A percentile compares a stretch with the other conserved stretches of the same genome.
phyloP scores from a whole-genome alignment of 2,113 vertebrate species.

The Centrocercus urophasianus region DNA sequence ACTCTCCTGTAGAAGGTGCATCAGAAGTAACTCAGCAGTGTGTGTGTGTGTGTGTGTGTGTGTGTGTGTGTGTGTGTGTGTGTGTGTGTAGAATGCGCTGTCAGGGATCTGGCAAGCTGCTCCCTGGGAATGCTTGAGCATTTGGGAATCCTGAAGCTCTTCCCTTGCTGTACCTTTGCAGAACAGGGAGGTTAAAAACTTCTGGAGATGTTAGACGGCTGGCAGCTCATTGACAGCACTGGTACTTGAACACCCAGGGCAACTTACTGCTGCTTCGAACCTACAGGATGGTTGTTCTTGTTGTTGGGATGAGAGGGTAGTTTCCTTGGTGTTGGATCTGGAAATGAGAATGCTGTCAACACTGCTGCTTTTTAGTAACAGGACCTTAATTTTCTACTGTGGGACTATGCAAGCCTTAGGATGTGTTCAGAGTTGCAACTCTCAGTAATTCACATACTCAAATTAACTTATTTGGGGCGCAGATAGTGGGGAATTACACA shows the following conservation, averaged over 20 bases:
- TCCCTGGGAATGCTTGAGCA: too few relatives aligned
- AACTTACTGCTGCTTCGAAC: neutral
- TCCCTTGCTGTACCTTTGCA: neutral
- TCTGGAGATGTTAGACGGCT: neutral
- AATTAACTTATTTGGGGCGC: neutral
- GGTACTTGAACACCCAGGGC: fast-evolving
- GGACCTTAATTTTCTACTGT: neutral
- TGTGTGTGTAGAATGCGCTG: neutral
- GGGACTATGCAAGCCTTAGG: neutral
- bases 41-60: neutral
- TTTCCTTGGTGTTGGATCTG: neutral
- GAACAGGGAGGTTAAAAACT: neutral
- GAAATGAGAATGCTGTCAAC: neutral
- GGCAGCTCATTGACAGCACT: neutral
- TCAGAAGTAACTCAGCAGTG: neutral
- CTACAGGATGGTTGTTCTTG: neutral
- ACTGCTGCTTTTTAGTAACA: neutral
- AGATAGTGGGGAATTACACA: neutral
- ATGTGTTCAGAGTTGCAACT: neutral
- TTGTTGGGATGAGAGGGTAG: neutral
- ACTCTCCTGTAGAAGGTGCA: neutral
- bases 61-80: neutral
- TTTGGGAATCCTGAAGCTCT: neutral
- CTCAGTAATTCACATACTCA: neutral
- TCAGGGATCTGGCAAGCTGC: neutral